These are phyloP conservation scores for Ceratotherium simum DNA, from an alignment of 2,113 vertebrate species.

Conservation along the genomic window DNA sequence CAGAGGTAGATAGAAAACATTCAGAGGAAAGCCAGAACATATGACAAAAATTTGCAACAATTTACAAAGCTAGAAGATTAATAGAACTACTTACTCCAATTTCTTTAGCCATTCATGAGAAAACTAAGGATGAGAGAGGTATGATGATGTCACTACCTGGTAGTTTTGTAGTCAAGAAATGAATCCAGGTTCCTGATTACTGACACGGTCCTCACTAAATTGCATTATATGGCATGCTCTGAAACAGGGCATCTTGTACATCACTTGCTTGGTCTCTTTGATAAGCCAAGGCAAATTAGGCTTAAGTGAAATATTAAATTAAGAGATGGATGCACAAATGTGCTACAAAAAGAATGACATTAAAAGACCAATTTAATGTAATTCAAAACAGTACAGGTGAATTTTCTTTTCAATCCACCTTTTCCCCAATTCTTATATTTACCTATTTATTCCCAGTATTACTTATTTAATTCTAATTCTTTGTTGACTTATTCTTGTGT, in stretches of 20 bases:
- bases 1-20: background rate
- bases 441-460: background rate
- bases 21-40: background rate
- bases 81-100: background rate
- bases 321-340: background rate
- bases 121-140: background rate
- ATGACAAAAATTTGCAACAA: background rate
- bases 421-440: background rate
- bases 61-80: background rate
- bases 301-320: background rate
- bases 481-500: background rate
- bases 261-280: background rate
- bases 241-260: background rate
- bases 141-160: background rate
- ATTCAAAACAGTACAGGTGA: background rate
- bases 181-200: background rate
- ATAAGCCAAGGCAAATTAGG: background rate
- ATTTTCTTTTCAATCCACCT: background rate
- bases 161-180: background rate
- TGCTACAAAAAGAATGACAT: background rate
- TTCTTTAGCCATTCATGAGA: background rate
- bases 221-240: background rate
- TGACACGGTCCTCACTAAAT: background rate
- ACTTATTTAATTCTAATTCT: background rate
- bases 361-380: background rate